These are phyloP conservation scores for Athripsodes cinereus DNA, from an alignment of 2,888 invertebrate genomes.

Conservation along the genomic window DNA sequence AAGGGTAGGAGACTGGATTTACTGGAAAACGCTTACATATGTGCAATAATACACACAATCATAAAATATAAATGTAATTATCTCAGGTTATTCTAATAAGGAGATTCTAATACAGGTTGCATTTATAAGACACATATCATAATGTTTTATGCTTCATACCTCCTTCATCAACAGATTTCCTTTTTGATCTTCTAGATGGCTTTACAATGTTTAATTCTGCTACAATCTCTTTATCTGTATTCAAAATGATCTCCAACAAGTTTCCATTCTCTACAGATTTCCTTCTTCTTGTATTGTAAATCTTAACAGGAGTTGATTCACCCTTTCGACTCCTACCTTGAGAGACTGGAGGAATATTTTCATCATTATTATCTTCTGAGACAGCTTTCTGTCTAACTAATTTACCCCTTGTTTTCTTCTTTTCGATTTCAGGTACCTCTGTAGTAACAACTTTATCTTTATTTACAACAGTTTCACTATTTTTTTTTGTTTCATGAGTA, in stretches of 20 bases:
- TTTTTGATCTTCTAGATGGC: not conserved
- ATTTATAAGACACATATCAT: too few species aligned
- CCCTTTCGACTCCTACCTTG: not conserved
- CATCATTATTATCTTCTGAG: constrained; percentile 2
- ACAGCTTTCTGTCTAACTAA: not conserved
- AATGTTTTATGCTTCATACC: too few species aligned
- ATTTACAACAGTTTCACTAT: not conserved
- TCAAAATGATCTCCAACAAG: not conserved
- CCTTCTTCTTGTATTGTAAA: not conserved
- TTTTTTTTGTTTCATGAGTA: not conserved
- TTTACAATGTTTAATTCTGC: not conserved
- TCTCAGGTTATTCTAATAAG: too few species aligned
- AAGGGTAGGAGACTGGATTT: too few species aligned
- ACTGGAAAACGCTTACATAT: too few species aligned
- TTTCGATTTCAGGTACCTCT: not conserved
- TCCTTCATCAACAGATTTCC: not conserved
- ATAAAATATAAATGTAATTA: too few species aligned
- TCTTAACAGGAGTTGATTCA: not conserved
- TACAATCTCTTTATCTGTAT: not conserved
- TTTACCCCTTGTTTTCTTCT: not conserved
- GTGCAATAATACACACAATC: too few species aligned
- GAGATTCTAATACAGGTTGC: too few species aligned
- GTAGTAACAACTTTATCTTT: not conserved
- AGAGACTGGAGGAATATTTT: constrained; percentile 9
- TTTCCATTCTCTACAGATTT: not conserved